Evolutionary conservation across 2,797 vertebrate genomes (phyloP).

Genomic region (Semotilus atromaculatus): DNA sequence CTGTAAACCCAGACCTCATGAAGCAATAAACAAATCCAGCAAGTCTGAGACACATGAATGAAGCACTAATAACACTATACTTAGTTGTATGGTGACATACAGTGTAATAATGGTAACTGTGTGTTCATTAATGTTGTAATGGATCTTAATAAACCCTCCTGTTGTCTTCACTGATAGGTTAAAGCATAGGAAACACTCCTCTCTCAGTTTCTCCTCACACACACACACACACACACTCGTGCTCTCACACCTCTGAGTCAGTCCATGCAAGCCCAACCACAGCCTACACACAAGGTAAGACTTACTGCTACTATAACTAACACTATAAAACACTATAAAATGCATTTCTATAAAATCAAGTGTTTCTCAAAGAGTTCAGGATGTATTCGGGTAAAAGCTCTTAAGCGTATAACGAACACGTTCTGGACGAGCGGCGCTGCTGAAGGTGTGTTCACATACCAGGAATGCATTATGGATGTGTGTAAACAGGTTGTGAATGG

Average conservation of each 20-base stretch:
- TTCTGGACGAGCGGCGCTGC: not conserved
- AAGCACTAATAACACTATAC: not conserved
- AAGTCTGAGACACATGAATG: not conserved
- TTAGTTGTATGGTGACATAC: not conserved
- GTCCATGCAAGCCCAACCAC: not conserved
- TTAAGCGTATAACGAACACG: too few species aligned
- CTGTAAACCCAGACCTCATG: too few species aligned
- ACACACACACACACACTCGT: not conserved
- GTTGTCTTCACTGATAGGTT: not conserved
- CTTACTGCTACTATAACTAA: not conserved
- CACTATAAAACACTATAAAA: fast-evolving
- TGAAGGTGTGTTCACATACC: conserved; percentile 55
- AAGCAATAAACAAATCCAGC: not conserved
- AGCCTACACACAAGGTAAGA: conserved; percentile 15
- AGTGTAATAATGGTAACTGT: not conserved
- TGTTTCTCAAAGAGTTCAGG: not conserved
- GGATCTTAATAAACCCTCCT: conserved; percentile 41
- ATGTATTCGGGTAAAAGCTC: fast-evolving
- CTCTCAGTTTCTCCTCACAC: conserved; percentile 20
- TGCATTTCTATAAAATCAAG: fast-evolving
- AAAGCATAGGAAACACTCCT: conserved; percentile 57
- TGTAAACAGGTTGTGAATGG: conserved; percentile 46
- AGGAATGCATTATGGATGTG: conserved; percentile 43
- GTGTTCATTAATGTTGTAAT: conserved; percentile 42
- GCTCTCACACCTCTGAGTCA: conserved; percentile 1